A percentile compares a stretch with the other conserved stretches of the same genome.
These are phyloP conservation scores for Rhadina sibilatrix DNA, from an alignment of 2,113 vertebrate species.

Conservation along the genomic window DNA sequence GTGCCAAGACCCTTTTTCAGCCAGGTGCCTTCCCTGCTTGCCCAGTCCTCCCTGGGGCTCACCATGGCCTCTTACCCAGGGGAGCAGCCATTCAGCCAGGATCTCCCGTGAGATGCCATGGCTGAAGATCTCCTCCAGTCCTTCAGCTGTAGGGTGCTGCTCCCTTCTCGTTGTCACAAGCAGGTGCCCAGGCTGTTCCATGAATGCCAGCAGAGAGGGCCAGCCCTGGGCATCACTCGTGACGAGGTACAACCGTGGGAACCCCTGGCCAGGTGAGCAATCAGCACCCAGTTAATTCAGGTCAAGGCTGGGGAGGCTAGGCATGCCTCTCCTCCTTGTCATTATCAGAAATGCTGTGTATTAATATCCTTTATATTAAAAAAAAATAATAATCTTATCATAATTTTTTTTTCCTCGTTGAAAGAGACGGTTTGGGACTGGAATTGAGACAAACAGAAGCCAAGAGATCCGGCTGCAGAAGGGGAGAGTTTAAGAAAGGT, in stretches of 20 bases:
- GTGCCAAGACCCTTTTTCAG: background rate
- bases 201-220: accelerated
- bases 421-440: slow-evolving; percentile 6
- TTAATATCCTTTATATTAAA: slow-evolving; percentile 30
- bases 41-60: background rate
- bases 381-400: slow-evolving; percentile 26
- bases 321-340: background rate
- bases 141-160: background rate
- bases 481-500: slow-evolving; percentile 30
- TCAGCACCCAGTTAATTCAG: background rate
- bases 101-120: accelerated
- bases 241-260: accelerated
- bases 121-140: background rate
- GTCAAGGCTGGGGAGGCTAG: slow-evolving; percentile 6
- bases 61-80: background rate
- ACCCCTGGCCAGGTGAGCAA: background rate
- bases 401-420: slow-evolving; percentile 43
- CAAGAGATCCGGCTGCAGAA: background rate
- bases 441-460: slow-evolving; percentile 34
- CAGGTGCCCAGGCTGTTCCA: background rate
- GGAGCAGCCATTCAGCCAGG: background rate
- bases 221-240: background rate
- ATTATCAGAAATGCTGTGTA: slow-evolving; percentile 16
- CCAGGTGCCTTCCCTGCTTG: background rate
- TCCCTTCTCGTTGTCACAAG: accelerated